Evolutionary conservation across 2,797 vertebrate genomes (phyloP), one percentile per base, ranked within the genome.

Genomic region (Hephaestus fuliginosus): DNA sequence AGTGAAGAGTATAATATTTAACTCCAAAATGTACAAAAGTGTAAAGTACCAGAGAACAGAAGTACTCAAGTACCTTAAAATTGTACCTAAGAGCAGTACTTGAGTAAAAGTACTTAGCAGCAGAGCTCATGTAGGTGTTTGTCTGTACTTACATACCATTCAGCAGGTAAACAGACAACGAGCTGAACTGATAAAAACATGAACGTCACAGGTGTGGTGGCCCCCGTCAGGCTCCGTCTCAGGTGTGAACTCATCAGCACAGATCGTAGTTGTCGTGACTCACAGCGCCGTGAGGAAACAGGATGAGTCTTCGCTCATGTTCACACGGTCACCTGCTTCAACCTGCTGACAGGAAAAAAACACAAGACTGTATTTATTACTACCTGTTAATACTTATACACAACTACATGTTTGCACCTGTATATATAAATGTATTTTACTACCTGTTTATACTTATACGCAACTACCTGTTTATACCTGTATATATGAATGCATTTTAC

Each of bases 191-290:
- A 33, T n/a, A 7, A 57, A 52, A 2, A 22, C 30, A 62, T 46
- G 14, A n/a, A 60, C 13, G 25, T 41, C 11, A 12, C 12, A 7
- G 73, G 15, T 13, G 55, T 25, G 20, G 30, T 33, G 3, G 3
- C 28, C 15, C 5, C 60, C 43, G 22, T 72, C 61, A 2, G 15
- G 30, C 56, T 56, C 9, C 7, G 18, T 48, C 39, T 76, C 65
- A n/a, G 36, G 55, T 18, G 66, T 70, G 81, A 84, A 8, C 33
- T 80, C 68, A 70, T 39, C 9, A 0, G 11, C 51, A 41, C 1
- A 75, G 52, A 67, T 74, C 66, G 46, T 46, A 15, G 3, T 48
- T 13, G 44, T 18, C 1, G 10, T 83, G 71, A 83, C 77, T 86
- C 84, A 49, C 1, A 0, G 49, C 4, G 25, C 68, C 71, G 70